phyloP scores from a whole-genome alignment of 1,140 invertebrate genomes.

The Rhagoletis pomonella region DNA sequence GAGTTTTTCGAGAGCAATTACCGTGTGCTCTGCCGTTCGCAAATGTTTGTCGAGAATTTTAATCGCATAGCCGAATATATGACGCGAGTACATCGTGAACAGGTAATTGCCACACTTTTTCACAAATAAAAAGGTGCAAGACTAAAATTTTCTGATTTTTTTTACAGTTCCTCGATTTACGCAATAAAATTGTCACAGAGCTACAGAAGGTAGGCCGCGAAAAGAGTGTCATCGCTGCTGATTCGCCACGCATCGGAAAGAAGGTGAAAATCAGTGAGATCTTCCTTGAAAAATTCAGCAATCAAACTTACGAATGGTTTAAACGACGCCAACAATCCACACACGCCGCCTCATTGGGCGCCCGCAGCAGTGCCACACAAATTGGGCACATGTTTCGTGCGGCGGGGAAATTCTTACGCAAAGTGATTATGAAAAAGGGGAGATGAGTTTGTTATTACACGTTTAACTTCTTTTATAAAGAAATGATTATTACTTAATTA shows the following conservation, averaged over 20 bases:
- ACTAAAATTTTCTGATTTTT: constrained; percentile 2
- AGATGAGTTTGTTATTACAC: background rate
- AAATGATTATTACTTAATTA: too few relatives aligned
- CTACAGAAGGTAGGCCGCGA: constrained; percentile 53
- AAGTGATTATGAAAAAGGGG: constrained; percentile 41
- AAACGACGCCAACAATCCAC: constrained; percentile 57
- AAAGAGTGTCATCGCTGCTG: constrained; percentile 56
- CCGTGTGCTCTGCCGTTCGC: too few relatives aligned
- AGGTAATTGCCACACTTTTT: constrained; percentile 38
- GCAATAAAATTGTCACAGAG: constrained; percentile 59
- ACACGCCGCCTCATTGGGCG: constrained; percentile 62
- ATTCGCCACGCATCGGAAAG: constrained; percentile 64
- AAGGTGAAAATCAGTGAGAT: constrained; percentile 62
- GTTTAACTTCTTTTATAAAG: too few relatives aligned
- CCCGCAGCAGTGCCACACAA: constrained; percentile 63
- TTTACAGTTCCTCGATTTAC: constrained; percentile 64
- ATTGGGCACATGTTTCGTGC: constrained; percentile 58
- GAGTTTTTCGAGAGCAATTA: too few relatives aligned
- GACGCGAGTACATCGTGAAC: constrained; percentile 57
- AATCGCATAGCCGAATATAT: constrained; percentile 72
- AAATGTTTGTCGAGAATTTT: too few relatives aligned
- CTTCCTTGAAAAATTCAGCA: constrained; percentile 66
- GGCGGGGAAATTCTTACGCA: constrained; percentile 62
- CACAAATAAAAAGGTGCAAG: background rate
- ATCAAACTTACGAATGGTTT: constrained; percentile 66